phyloP scores from a whole-genome alignment of 2,113 vertebrate genomes.

The Mola mola region DNA sequence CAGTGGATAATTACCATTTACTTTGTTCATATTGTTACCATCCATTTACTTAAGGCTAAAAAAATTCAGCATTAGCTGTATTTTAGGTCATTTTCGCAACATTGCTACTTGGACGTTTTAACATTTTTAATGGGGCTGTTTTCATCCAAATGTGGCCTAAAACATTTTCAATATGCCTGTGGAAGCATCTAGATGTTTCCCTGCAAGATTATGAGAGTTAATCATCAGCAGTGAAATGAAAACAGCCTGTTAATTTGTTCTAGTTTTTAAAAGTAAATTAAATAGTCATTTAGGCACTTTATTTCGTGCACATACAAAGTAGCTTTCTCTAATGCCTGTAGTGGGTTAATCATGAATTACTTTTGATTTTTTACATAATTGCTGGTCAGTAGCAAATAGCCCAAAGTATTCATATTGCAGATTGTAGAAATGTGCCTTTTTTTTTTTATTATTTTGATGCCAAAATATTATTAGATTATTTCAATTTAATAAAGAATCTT shows the following conservation, averaged over 20 bases:
- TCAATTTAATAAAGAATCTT: constrained; percentile 8
- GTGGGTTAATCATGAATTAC: neutral
- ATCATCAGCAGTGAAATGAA: constrained; percentile 8
- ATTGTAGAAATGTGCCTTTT: neutral
- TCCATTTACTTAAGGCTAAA: too few relatives aligned
- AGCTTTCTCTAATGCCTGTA: neutral
- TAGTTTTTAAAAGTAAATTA: neutral
- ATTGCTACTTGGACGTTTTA: too few relatives aligned
- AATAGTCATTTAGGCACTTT: neutral
- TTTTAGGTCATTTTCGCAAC: too few relatives aligned
- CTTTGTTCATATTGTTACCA: too few relatives aligned
- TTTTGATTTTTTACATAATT: too few relatives aligned
- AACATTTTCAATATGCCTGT: too few relatives aligned
- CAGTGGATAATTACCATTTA: too few relatives aligned
- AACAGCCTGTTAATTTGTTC: constrained; percentile 8
- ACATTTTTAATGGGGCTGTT: too few relatives aligned
- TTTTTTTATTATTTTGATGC: constrained; percentile 5
- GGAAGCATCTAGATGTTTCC: too few relatives aligned
- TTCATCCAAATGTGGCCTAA: too few relatives aligned
- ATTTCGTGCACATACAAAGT: neutral
- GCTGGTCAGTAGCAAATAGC: neutral
- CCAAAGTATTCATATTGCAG: neutral
- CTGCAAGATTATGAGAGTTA: too few relatives aligned
- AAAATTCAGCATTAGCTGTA: too few relatives aligned
- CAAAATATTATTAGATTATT: constrained; percentile 16